Conservation (phyloP, 2,888 invertebrate species). For the Rapana venosa region DNA sequence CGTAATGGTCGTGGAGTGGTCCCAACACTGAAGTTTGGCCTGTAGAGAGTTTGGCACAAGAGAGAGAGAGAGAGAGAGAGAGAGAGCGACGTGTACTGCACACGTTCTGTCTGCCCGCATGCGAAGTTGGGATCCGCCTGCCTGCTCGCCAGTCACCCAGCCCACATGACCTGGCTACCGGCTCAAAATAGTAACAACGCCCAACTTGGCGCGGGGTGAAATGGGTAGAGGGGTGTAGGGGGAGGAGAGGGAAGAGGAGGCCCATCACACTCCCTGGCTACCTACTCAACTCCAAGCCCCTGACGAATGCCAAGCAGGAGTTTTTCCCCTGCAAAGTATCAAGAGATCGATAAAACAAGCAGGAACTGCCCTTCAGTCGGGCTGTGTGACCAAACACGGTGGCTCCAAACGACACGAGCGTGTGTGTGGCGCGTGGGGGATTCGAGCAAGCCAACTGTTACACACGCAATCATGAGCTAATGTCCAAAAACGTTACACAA, state of each 20-base stretch:
- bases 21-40: too few relatives aligned
- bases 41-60: too few relatives aligned
- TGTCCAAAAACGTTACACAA: constrained; percentile 51
- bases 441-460: constrained; percentile 47
- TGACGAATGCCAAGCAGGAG: neutral
- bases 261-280: constrained; percentile 1
- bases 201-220: constrained; percentile 26
- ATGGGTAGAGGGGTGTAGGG: neutral
- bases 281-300: neutral
- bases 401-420: neutral
- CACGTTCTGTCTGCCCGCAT: neutral
- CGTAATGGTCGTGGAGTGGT: too few relatives aligned
- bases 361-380: neutral
- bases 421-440: constrained; percentile 24
- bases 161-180: constrained; percentile 36
- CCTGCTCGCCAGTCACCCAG: constrained; percentile 24
- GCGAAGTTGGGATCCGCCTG: constrained; percentile 5
- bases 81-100: neutral
- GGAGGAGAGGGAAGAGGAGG: neutral
- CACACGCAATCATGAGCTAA: constrained; percentile 49
- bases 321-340: constrained; percentile 14
- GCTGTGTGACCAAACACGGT: constrained; percentile 3
- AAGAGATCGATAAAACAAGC: neutral
- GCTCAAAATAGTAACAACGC: constrained; percentile 42
- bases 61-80: constrained; percentile 19